These are phyloP conservation scores for Sinocyclocheilus grahami DNA, from an alignment of 2,113 vertebrate species.

Conservation along the genomic window DNA sequence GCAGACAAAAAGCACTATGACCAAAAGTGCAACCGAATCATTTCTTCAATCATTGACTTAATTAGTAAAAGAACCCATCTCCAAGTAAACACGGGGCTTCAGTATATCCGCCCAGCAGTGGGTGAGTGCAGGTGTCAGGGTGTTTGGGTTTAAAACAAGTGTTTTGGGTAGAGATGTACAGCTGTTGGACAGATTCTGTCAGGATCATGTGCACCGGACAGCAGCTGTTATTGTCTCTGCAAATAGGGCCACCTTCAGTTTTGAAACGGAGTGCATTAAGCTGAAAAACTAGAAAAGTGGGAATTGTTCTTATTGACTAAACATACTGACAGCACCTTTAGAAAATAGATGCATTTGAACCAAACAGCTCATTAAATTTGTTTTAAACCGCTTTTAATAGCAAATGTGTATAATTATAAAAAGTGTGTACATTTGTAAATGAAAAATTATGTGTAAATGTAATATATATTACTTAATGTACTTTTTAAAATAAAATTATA, in stretches of 20 bases:
- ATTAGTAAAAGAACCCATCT: constrained; percentile 19
- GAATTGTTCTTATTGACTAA: constrained; percentile 24
- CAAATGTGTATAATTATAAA: too few species aligned
- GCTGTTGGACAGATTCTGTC: too few species aligned
- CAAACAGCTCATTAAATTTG: neutral
- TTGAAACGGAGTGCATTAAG: constrained; percentile 13
- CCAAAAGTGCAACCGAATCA: neutral
- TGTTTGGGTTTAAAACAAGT: constrained; percentile 50
- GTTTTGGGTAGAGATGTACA: too few species aligned
- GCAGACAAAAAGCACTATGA: constrained; percentile 32
- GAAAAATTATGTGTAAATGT: too few species aligned
- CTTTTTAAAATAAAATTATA: too few species aligned
- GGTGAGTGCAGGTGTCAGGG: constrained; percentile 10
- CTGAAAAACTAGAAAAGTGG: constrained; percentile 26
- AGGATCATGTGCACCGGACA: too few species aligned
- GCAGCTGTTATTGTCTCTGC: constrained; percentile 38
- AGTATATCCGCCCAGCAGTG: neutral
- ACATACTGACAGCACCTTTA: neutral
- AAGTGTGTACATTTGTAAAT: too few species aligned
- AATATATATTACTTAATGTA: too few species aligned
- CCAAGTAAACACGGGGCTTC: constrained; percentile 14
- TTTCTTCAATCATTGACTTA: constrained; percentile 45
- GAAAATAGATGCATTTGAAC: neutral
- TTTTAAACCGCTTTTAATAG: too few species aligned
- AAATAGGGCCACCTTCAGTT: constrained; percentile 23